phyloP scores from a whole-genome alignment of 1,140 invertebrate genomes.

The Drosophila subobscura region DNA sequence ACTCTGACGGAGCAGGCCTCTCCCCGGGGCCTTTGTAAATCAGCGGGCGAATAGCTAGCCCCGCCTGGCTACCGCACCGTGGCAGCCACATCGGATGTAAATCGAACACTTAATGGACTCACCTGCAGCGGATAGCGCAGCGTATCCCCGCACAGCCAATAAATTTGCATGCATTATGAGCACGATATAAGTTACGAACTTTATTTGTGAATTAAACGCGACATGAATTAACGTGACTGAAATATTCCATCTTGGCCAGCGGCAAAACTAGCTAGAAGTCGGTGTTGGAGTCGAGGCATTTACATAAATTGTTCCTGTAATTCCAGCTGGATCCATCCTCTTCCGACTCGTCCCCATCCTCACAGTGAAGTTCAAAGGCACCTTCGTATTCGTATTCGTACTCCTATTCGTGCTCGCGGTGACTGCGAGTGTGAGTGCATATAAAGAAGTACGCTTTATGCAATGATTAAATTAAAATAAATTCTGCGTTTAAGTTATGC shows the following conservation, averaged over 20 bases:
- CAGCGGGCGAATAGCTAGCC: slow-evolving; percentile 34
- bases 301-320: slow-evolving; percentile 63
- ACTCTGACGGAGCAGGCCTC: not conserved
- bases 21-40: slow-evolving; percentile 43
- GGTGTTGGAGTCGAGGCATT: slow-evolving; percentile 41
- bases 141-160: slow-evolving; percentile 31
- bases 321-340: slow-evolving; percentile 36
- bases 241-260: slow-evolving; percentile 69
- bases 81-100: slow-evolving; percentile 59
- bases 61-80: slow-evolving; percentile 9
- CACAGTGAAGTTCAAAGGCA: too few species aligned
- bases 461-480: slow-evolving; percentile 72
- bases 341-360: too few species aligned
- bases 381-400: not conserved
- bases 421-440: slow-evolving; percentile 40
- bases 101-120: slow-evolving; percentile 77
- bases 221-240: slow-evolving; percentile 79
- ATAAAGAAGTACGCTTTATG: slow-evolving; percentile 70
- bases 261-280: slow-evolving; percentile 11
- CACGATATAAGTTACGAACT: slow-evolving; percentile 76
- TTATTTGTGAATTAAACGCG: slow-evolving; percentile 70
- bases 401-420: not conserved
- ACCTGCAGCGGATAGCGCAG: slow-evolving; percentile 43
- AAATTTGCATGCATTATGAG: slow-evolving; percentile 76
- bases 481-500: slow-evolving; percentile 69